phyloP scores from a whole-genome alignment of 2,797 vertebrate genomes.

The Heliangelus exortis region DNA sequence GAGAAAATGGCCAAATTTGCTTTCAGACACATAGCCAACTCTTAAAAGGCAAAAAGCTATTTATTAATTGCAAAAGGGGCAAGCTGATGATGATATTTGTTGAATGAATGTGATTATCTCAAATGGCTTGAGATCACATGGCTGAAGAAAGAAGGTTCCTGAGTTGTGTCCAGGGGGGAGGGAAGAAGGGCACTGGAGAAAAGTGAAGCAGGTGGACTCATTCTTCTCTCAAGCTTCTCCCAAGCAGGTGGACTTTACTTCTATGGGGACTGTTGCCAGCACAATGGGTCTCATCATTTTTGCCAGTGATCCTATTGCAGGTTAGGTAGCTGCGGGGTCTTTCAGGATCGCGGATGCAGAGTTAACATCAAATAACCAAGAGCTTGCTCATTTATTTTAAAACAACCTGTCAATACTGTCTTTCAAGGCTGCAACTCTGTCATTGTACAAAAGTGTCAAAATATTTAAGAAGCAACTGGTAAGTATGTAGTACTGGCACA shows the following conservation, averaged over 20 bases:
- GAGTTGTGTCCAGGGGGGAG: not conserved
- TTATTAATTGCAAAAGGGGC: not conserved
- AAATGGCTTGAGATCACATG: not conserved
- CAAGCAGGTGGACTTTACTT: not conserved
- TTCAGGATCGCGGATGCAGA: not conserved
- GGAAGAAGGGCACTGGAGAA: not conserved
- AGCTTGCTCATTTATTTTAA: not conserved
- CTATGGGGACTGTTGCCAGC: not conserved
- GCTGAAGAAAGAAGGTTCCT: not conserved
- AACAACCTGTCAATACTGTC: not conserved
- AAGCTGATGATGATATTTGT: not conserved
- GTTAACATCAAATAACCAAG: not conserved
- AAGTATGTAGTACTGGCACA: conserved; percentile 14
- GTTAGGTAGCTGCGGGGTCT: not conserved
- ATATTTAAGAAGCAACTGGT: not conserved
- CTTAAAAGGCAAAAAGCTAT: not conserved
- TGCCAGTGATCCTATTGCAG: not conserved
- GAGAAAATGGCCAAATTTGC: not conserved
- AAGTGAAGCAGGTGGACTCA: not conserved
- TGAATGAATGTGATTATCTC: not conserved
- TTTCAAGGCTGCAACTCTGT: not conserved
- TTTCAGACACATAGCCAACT: not conserved
- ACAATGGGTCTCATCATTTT: not conserved
- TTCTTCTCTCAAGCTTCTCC: not conserved
- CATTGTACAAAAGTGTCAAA: accelerated